Evolutionary conservation across 2,113 vertebrate species (phyloP).

Genomic region (Acrocephalus arundinaceus): DNA sequence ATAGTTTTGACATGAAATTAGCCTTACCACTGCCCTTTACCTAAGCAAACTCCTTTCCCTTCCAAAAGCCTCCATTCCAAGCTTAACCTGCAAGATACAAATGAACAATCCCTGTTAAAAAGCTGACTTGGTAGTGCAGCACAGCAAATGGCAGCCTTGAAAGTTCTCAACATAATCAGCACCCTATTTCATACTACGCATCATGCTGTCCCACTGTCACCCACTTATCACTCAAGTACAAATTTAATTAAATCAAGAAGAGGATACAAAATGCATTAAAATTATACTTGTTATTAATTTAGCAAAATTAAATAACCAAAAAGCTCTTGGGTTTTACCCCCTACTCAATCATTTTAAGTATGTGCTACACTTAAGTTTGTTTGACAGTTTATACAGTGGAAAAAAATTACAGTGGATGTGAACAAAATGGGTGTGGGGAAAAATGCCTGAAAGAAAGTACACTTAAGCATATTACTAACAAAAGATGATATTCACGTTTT

Average conservation of each 20-base stretch:
- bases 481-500: accelerated
- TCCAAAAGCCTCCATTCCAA: neutral
- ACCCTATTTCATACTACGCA: neutral
- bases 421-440: neutral
- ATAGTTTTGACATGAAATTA: constrained; percentile 6
- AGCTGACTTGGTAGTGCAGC: neutral
- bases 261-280: neutral
- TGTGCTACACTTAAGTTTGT: neutral
- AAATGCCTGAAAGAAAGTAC: neutral
- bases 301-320: neutral
- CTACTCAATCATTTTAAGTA: neutral
- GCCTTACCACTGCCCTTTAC: neutral
- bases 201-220: neutral
- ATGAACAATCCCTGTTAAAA: neutral
- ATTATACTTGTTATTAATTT: neutral
- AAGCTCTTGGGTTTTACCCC: neutral
- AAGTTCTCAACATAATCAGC: neutral
- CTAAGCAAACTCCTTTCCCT: neutral
- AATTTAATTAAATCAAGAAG: neutral
- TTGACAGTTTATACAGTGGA: neutral
- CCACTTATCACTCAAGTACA: neutral
- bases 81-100: neutral
- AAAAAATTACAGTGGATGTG: neutral
- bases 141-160: neutral
- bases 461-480: neutral